A percentile compares a stretch with the other conserved stretches of the same genome.
These are phyloP conservation scores for Euborellia annulipes DNA, from an alignment of 1,140 invertebrate genomes.

Conservation along the genomic window DNA sequence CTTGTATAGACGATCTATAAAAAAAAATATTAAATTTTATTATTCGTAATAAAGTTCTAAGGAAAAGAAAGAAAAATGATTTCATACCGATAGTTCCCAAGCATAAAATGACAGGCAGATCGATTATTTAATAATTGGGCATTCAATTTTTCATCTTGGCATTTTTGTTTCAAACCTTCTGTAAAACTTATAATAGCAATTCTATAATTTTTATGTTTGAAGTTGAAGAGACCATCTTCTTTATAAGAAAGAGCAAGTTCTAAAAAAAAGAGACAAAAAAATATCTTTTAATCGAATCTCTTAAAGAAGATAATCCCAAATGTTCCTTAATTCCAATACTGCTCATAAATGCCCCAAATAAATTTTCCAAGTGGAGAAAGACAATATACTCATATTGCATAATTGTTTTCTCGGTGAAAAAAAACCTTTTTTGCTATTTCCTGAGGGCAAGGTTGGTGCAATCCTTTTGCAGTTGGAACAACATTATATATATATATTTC, in stretches of 20 bases:
- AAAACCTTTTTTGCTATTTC: too few species aligned
- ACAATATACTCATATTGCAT: too few species aligned
- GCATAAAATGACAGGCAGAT: conserved; percentile 69
- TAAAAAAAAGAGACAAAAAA: conserved; percentile 22
- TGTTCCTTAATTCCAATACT: too few species aligned
- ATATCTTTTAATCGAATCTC: too few species aligned
- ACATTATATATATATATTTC: too few species aligned
- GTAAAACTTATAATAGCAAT: conserved; percentile 75
- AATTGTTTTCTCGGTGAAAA: too few species aligned
- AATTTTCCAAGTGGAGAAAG: too few species aligned
- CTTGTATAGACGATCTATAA: conserved; percentile 46
- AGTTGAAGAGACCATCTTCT: conserved; percentile 93
- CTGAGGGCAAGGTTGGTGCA: too few species aligned
- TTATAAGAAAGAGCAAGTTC: conserved; percentile 83
- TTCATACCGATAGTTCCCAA: conserved; percentile 63
- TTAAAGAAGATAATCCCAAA: too few species aligned
- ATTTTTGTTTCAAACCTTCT: conserved; percentile 71
- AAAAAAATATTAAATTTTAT: conserved; percentile 16
- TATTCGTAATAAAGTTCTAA: conserved; percentile 5
- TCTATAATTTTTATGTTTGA: conserved; percentile 87
- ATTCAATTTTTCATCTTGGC: conserved; percentile 54
- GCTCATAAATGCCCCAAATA: too few species aligned
- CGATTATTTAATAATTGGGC: conserved; percentile 82
- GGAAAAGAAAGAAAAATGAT: not conserved
- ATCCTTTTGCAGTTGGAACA: too few species aligned